Evolutionary conservation across 2,888 invertebrate genomes (phyloP), one percentile per base, ranked within the genome.

Genomic region (Synanthedon formicaeformis): DNA sequence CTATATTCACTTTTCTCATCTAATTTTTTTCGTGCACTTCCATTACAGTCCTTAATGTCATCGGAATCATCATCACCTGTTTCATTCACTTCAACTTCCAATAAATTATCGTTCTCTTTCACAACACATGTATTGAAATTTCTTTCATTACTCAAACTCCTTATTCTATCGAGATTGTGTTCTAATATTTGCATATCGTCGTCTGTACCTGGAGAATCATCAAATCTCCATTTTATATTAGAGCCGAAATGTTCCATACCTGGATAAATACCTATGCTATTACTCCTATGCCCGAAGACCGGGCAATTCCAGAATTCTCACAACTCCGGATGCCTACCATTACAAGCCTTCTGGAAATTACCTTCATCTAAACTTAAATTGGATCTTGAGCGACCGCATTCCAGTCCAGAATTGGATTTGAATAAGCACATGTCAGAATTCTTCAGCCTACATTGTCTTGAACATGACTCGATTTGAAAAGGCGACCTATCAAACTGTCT

Each of bases 241-340:
- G 87, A 81, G 66, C 81, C 86, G 63, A 88, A 87, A 66, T 84
- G 84, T 69, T 87, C 88, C 34, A 85, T 69, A n/a, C 83, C 81
- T 4, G 87, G 84, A 62, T 85, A 87, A 64, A 86, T 74, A 50
- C 84, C 78, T 71, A 87, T 73, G 62, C 88, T 88, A 78, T 87
- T 87, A 61, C 88, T 88, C 78, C 87, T 86, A 65, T 87, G 87
- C 76, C 88, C 88, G 80, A 84, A 81, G 58, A 86, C 79, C 82
- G 86, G 87, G 67, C 87, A 87, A 62, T 83, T 84, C 66, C 80
- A 82, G 71, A 75, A 88, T 60, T 88, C 88, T 88, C 88, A 88
- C 88, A 88, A 88, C 60, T 88, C 88, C 52, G 86, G 85, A 61
- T 87, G 87, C 57, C 88, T 70, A 16, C 85, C 83, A 56, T 86